Base-by-base conservation (phyloP, 2,888 invertebrate species). In the Microchrysa polita region DNA sequence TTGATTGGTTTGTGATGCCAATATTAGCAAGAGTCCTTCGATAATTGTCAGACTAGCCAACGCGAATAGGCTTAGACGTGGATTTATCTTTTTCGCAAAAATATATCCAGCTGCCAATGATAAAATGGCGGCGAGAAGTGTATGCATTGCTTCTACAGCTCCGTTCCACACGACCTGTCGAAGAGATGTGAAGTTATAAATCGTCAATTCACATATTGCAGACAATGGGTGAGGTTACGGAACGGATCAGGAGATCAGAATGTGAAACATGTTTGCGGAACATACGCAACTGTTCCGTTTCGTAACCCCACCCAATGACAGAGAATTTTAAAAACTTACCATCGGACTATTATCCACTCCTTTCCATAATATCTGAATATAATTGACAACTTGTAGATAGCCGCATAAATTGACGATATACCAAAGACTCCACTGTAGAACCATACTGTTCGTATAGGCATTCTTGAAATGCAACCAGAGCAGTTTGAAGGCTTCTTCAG, bases 341-440 rank as follows among this genome's bases (percentile, higher is more conserved):
- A 81, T 80, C 40, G 84, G 80, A 14, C 83, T 77, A 1, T 81
- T 80, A 55, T 86, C 85, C 20, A 88, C 87, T 57, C 84, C 83
- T 78, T 88, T 87, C 92, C 93, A 94, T 67, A 94, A 80, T 0
- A 91, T 86, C 82, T 94, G 94, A 78, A 90, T 87, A 80, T 92
- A 94, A 76, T 88, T 88, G 71, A 88, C 87, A 1, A 92, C 89
- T 85, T 93, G 93, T 23, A 90, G 86, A 81, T 90, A 91, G 4
- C 92, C 92, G 78, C 91, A 91, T 7, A 92, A 89, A 0, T 91
- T 90, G 20, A 92, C 84, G 0, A 92, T 88, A 90, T 92, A 93
- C 92, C 92, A 93, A 7, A 92, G 76, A 1, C 92, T 92, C 93
- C 93, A 93, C 80, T 91, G 90, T 0, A 91, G 75, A 1, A 92